Base-by-base conservation (phyloP, 2,797 vertebrate species). In the Antennarius maculatus region DNA sequence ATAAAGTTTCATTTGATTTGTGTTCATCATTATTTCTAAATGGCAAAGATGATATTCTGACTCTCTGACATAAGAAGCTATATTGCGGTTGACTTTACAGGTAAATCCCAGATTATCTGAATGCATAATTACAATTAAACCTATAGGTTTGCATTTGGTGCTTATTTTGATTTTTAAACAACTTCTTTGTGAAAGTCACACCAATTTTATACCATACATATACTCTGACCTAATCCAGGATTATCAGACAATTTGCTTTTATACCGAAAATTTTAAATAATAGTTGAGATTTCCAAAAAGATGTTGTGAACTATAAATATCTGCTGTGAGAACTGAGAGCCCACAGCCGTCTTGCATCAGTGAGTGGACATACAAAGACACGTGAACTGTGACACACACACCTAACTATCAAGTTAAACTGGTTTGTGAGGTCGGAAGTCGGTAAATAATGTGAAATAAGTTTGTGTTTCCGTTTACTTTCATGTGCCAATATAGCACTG, bases 321-420 rank as follows among this genome's bases (percentile, higher is more conserved):
- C 3, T 23, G 0, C 18, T 15, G 16, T 9, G 18, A 11, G 15
- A 62, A 29, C 18, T 43, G 0, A 1, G 2, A 15, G 16, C 12
- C 47, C 51, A 23, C 6, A 17, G 12, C 28, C 27, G 56, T 54
- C 4, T n/a, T 14, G 18, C 43, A 5, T 45, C 3, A 4, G 7
- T 61, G 1, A 10, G 6, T 6, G 2, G 7, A 9, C 6, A 15
- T 12, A 45, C n/a, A 8, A 39, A 39, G 37, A 39, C 7, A 29
- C n/a, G 12, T 14, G 23, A 23, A 64, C 7, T 1, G 28, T 17
- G 1, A 23, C 39, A 50, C 15, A 11, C 15, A 43, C 55, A 49
- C 0, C 1, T 6, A 13, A 17, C 31, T 41, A 79, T 74, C 77
- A 55, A 56, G 81, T 80, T 54, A 18, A 74, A 81, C 87, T 59